Base-by-base conservation (phyloP, 2,797 vertebrate genomes). In the Amblyopsis hoosieri region DNA sequence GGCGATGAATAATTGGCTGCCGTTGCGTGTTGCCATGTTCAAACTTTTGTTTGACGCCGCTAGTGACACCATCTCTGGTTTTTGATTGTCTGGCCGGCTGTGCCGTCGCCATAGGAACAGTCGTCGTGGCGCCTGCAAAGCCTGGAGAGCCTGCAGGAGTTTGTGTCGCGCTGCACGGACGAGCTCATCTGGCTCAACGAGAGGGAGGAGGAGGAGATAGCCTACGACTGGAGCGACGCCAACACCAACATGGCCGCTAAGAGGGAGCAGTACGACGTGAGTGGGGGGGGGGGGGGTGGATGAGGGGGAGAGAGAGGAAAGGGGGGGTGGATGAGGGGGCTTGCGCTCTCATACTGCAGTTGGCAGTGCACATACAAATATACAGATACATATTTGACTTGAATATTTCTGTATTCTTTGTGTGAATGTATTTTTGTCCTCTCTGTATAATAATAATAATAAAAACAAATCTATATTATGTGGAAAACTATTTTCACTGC, bases 171-270 rank as follows among this genome's bases (percentile, higher is more conserved):
- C 62, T 96, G 96, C 85, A 99, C 98, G 0, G 91, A 96, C 45
- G 96, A 99, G 87, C 93, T 99, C 75, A 99, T 99, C 72, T 99
- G 98, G 97, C 92, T 99, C 76, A 99, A 99, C 14, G 96, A 98
- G 90, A 94, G 95, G 75, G 97, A 99, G 87, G 97, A 99, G 84
- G 97, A 99, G 81, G 98, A 99, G 58, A 90, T 99, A 52, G 95
- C 96, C 54, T 99, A 91, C 4, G 98, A 99, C 89, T 99, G 97
- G 98, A 97, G 97, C 15, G 94, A 99, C 85, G 90, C 65, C 85
- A 99, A 98, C 89, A 81, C 92, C 47, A 95, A 92, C 85, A 94
- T 97, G 64, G 87, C 89, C 42, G 89, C 93, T 85, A 99, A 99
- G 90, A 95, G 79, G 79, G 94, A 94, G 54, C 90, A 95, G 61